Evolutionary conservation across 2,113 vertebrate genomes (phyloP), one percentile per base, ranked within the genome.

Genomic region (Promerops cafer): DNA sequence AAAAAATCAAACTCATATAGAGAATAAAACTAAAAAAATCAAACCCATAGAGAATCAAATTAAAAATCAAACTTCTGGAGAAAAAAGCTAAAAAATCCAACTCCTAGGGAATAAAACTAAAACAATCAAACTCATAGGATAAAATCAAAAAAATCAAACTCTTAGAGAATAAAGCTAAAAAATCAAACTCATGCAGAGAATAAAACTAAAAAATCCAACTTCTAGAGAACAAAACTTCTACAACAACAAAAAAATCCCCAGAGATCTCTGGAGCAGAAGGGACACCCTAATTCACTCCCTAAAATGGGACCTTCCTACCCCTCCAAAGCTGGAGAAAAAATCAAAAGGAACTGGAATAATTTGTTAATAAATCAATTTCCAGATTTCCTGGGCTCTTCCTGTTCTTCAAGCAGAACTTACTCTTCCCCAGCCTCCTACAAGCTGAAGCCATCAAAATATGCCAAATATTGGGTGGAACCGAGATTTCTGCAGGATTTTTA

Each of bases 391-490:
- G 44, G 8, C 18, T 90, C 69, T 83, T 60, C 66, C 77, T 71
- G 83, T n/a, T 96, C 71, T 44, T 94, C 28, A 6, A 77, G 47
- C 63, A 49, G 57, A 44, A 57, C 27, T 54, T 30, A 3, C 9
- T 15, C 19, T 22, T 35, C 50, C 21, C 27, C 42, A n/a, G 49
- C 61, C 61, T 75, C 75, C 7, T 8, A 22, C 21, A 7, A 64
- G 66, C 31, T 61, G 26, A 23, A 50, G 24, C 19, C 5, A 60
- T 0, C 15, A 49, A 72, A 57, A 76, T 5, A 8, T 0, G 23
- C 44, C 30, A 53, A 90, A 89, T 14, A 8, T 1, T 1, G 50
- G 39, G n/a, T 4, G 17, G 4, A 57, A 72, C 0, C 0, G 7
- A 61, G 37, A 16, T n/a, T 30, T 33, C 42, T 6, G 53, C 8